phyloP scores from a whole-genome alignment of 2,888 invertebrate genomes.

The Aethes cnicana region DNA sequence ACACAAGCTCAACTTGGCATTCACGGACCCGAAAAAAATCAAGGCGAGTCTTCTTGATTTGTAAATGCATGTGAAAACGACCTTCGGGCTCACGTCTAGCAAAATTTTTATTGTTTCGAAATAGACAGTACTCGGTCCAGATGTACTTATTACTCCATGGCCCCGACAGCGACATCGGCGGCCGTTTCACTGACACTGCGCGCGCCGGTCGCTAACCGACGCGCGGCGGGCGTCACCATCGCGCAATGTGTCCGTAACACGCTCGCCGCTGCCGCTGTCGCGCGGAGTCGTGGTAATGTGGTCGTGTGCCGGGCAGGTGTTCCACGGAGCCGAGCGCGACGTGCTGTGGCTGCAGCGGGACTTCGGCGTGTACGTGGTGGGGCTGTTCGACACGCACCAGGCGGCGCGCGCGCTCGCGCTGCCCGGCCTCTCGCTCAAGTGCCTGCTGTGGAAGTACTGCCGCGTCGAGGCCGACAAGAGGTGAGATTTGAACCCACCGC shows the following conservation, averaged over 20 bases:
- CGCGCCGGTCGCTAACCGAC: no score
- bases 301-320: constrained; percentile 84
- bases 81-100: background rate
- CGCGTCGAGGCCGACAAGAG: constrained; percentile 91
- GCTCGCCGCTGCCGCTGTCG: no score
- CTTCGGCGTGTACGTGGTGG: constrained; percentile 96
- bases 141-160: no score
- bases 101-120: no score
- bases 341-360: constrained; percentile 97
- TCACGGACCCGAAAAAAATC: constrained; percentile 93
- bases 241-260: no score
- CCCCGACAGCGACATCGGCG: no score
- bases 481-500: no score
- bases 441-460: constrained; percentile 90
- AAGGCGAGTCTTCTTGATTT: constrained; percentile 84
- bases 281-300: no score
- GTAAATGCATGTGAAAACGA: background rate
- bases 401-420: constrained; percentile 90
- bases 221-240: no score
- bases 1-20: constrained; percentile 91
- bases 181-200: no score
- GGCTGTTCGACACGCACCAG: constrained; percentile 97
- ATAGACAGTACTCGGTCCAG: no score
- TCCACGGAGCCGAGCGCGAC: constrained; percentile 95
- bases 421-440: constrained; percentile 88